Evolutionary conservation across 1,140 invertebrate genomes (phyloP), one percentile per base, ranked within the genome.

Genomic region (Calosoma granatense): DNA sequence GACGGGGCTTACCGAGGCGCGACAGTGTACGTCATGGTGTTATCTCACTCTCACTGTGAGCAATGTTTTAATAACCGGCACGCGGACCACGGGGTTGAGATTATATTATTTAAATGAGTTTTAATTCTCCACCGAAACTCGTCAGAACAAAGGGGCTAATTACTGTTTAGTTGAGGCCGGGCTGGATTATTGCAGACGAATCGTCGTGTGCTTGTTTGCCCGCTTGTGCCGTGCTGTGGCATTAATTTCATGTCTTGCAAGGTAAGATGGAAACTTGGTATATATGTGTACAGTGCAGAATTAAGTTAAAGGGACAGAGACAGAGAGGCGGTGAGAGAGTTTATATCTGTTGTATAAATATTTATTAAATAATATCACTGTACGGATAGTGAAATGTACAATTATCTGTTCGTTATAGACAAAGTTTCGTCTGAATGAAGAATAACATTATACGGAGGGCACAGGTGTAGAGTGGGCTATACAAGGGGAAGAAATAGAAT

Each of bases 31-130:
- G 17, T 11, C 15, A 9, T 12, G 4, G 6, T 30, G 15, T 47
- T 17, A 17, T 47, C 41, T 47, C 41, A 4, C 26, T 30, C 26
- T 30, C 26, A 4, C 41, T 47, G 15, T 17, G 41, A 63, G 59
- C 61, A 56, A 62, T 64, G 63, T 67, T 66, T 67, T 69, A 69
- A 69, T 69, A 68, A 67, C 59, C 56, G 62, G 61, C 63, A 63
- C 61, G 60, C 62, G 58, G 58, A 58, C 47, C 47, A n/a, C n/a
- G n/a, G n/a, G n/a, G 36, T 51, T 51, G 57, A 64, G 65, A 67
- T 67, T 65, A 64, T 65, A 64, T 64, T 65, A 67, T 67, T 67
- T 67, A 67, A 67, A 67, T 67, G 64, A 67, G 61, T 67, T 67
- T 67, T 65, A 67, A 63, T 67, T 65, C 64, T 60, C 59, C 63